These are phyloP conservation scores for pig (Sus scrofa) DNA, from an alignment of 2,113 vertebrate genomes.

Conservation along the genomic window DNA sequence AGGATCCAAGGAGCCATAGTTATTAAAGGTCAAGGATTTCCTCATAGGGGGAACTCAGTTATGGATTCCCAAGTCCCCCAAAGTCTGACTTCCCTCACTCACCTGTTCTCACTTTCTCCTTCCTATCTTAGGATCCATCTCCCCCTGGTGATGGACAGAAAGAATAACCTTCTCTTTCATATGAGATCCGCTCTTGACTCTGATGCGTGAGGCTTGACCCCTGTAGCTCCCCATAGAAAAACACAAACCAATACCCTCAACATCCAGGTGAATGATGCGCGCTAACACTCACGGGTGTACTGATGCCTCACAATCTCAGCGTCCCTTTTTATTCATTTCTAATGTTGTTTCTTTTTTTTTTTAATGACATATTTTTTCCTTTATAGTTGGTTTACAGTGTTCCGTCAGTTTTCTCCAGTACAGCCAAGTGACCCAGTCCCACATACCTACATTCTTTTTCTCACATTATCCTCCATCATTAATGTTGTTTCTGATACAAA, in stretches of 20 bases:
- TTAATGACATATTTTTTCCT: too few species aligned
- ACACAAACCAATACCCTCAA: neutral
- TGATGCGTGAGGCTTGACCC: neutral
- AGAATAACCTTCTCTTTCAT: neutral
- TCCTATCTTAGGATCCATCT: neutral
- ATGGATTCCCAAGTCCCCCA: neutral
- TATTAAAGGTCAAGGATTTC: neutral
- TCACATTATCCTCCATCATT: too few species aligned
- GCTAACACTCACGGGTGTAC: accelerated
- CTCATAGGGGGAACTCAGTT: neutral
- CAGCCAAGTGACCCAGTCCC: too few species aligned
- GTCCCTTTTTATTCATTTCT: neutral
- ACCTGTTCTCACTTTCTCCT: neutral
- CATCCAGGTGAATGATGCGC: neutral
- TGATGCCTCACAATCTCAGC: neutral
- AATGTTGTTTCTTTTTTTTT: too few species aligned
- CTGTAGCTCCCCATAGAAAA: neutral
- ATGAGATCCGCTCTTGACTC: neutral
- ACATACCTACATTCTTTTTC: too few species aligned
- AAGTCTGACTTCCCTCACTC: neutral
- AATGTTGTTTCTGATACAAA: too few species aligned
- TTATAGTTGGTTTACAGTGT: too few species aligned
- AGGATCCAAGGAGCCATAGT: neutral
- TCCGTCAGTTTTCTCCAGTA: too few species aligned
- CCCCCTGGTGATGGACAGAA: neutral